Conservation (phyloP, 2,888 invertebrate species). For the Heteropelma amictum region DNA sequence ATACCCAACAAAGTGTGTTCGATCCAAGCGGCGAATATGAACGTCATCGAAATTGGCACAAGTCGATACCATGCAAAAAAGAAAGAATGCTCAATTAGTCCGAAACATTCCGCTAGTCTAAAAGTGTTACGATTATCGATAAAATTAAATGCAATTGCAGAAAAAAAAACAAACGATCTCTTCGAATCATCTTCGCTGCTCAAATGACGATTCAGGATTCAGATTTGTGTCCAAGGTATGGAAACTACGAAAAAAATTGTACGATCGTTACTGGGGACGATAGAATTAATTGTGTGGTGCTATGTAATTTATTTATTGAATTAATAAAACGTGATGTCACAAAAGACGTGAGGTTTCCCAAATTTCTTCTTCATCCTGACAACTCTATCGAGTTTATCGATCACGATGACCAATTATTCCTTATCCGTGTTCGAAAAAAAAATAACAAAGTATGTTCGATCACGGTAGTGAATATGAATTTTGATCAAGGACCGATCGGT, state of each 20-base stretch:
- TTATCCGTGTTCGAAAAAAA: not conserved
- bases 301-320: conserved; percentile 47
- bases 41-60: not conserved
- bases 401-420: not conserved
- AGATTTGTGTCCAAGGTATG: not conserved
- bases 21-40: not conserved
- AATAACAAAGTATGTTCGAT: too few species aligned
- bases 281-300: conserved; percentile 11
- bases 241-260: not conserved
- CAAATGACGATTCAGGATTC: not conserved
- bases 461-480: too few species aligned
- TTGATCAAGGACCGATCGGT: too few species aligned
- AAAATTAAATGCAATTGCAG: not conserved
- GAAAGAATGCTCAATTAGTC: conserved; percentile 34
- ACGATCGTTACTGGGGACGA: not conserved
- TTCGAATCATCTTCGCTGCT: not conserved
- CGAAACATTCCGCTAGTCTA: conserved; percentile 37
- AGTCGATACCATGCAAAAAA: not conserved
- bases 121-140: conserved; percentile 9
- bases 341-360: not conserved
- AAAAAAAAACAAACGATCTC: not conserved
- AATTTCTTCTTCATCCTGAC: not conserved
- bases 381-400: too few species aligned
- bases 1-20: not conserved
- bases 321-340: conserved; percentile 32